Conservation (phyloP, 2,797 vertebrate species). For the Enteromius paludinosus region DNA sequence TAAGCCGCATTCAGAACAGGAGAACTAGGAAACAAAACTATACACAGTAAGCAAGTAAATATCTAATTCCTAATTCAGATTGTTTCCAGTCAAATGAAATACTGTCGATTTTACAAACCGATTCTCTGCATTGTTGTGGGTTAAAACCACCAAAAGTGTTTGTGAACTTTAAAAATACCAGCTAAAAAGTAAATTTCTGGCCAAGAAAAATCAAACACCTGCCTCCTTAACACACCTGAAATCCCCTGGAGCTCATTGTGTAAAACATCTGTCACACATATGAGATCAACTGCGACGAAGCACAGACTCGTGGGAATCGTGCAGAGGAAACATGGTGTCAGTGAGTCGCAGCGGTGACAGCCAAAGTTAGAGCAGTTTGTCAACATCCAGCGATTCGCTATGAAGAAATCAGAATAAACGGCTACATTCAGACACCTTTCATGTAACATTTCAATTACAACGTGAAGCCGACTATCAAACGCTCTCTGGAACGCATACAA, state of each 20-base stretch:
- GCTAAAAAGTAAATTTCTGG: background rate
- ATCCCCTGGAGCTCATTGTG: conserved; percentile 37
- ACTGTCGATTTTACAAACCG: conserved; percentile 78
- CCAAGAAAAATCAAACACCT: conserved; percentile 36
- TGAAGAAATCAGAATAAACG: conserved; percentile 25
- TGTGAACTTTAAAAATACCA: conserved; percentile 41
- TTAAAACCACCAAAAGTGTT: conserved; percentile 12
- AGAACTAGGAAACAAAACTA: no score
- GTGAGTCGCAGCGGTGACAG: background rate
- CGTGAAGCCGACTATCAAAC: conserved; percentile 15
- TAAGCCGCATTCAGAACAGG: no score
- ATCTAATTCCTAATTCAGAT: no score
- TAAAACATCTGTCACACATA: conserved; percentile 50
- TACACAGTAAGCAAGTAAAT: no score
- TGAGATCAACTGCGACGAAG: conserved; percentile 31
- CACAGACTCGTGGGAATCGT: conserved; percentile 21
- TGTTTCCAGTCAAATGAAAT: conserved; percentile 65
- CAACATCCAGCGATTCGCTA: background rate
- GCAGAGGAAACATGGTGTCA: conserved; percentile 11
- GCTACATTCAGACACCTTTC: conserved; percentile 20
- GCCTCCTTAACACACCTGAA: conserved; percentile 46
- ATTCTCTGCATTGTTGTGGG: background rate
- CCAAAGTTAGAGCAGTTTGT: conserved; percentile 13
- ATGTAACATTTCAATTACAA: conserved; percentile 43
- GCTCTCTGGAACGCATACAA: background rate